Evolutionary conservation across 2,888 invertebrate genomes (phyloP).

Genomic region (Pheosia gnoma): DNA sequence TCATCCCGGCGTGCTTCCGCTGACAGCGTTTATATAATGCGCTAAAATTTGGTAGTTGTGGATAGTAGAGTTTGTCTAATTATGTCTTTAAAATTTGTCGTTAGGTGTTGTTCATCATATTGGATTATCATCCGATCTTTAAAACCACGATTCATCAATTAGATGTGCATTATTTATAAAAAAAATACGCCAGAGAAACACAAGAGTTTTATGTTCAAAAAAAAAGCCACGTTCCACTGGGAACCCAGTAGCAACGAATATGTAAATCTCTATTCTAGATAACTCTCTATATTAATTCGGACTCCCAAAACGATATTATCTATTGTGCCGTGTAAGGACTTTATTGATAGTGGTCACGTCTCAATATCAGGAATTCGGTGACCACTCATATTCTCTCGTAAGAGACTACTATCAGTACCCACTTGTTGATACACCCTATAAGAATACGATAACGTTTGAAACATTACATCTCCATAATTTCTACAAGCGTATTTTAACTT

Average conservation of each 20-base stretch:
- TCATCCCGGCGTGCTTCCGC: conserved; percentile 18
- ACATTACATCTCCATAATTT: neutral
- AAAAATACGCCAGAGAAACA: no score
- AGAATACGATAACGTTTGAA: neutral
- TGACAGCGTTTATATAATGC: conserved; percentile 7
- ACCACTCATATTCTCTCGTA: conserved; percentile 7
- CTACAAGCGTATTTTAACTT: neutral
- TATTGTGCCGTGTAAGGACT: neutral
- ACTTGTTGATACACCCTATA: conserved; percentile 16
- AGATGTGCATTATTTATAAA: no score
- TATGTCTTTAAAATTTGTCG: neutral
- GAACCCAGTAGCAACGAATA: no score
- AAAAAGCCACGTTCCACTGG: no score
- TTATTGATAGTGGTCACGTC: neutral
- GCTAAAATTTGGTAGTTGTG: neutral
- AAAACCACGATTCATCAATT: no score
- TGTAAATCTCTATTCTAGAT: no score
- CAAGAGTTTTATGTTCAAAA: no score
- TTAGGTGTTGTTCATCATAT: no score
- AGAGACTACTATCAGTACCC: conserved; percentile 19
- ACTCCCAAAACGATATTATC: neutral
- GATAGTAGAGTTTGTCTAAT: neutral
- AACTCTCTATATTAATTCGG: neutral
- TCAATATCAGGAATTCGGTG: neutral
- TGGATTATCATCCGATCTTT: no score